A percentile compares a stretch with the other conserved stretches of the same genome.
Conservation (phyloP, 2,888 invertebrate species). For the Cantharis flavilabris region DNA sequence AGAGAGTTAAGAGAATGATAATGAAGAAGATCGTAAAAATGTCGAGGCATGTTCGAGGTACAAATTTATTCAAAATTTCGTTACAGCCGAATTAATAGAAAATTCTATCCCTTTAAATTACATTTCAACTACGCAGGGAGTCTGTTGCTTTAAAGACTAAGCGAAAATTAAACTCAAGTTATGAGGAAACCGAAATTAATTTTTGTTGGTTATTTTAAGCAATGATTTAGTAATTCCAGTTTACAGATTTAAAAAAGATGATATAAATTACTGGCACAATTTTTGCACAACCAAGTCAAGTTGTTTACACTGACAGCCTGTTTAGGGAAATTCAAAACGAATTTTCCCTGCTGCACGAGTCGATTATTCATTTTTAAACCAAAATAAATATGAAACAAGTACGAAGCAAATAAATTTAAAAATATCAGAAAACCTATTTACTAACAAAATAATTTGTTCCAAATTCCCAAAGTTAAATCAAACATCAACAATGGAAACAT, state of each 20-base stretch:
- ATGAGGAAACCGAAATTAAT: conserved; percentile 1
- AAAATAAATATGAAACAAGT: not conserved
- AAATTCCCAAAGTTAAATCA: not conserved
- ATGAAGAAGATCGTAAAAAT: not conserved
- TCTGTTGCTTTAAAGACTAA: conserved; percentile 6
- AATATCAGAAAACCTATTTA: not conserved
- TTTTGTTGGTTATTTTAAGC: conserved; percentile 11
- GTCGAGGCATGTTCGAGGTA: not conserved
- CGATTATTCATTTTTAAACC: not conserved
- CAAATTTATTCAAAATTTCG: conserved; percentile 4
- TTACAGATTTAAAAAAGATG: conserved; percentile 1
- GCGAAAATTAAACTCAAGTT: conserved; percentile 9
- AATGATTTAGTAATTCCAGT: conserved; percentile 9
- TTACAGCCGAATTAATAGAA: conserved; percentile 5
- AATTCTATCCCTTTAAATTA: conserved; percentile 8
- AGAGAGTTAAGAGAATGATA: not conserved
- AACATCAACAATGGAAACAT: not conserved
- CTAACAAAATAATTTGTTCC: not conserved
- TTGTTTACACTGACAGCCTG: not conserved
- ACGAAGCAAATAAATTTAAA: not conserved
- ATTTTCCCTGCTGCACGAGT: not conserved
- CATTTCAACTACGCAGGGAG: not conserved
- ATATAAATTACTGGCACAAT: conserved; percentile 4
- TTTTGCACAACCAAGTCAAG: not conserved
- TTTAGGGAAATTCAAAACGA: not conserved